These are phyloP conservation scores for Drosophila sechellia DNA, from an alignment of 1,140 invertebrate species.

Conservation along the genomic window DNA sequence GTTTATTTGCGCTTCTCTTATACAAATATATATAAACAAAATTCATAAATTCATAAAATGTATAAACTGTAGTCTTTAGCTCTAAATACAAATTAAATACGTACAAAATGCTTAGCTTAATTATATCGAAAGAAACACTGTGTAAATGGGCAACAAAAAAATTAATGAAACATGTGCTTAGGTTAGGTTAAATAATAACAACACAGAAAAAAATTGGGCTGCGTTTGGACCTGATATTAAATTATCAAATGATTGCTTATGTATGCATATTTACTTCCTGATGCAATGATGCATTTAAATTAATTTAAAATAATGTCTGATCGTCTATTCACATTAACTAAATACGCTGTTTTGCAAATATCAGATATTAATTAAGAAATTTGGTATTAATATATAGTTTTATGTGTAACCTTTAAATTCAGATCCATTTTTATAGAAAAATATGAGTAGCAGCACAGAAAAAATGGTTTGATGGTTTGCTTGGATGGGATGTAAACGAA, in stretches of 20 bases:
- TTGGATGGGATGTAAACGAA: background rate
- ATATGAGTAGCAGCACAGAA: background rate
- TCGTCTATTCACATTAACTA: background rate
- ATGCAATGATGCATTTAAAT: background rate
- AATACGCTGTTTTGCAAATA: too few species aligned
- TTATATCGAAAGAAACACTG: slow-evolving; percentile 17
- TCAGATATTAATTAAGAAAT: background rate
- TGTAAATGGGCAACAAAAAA: slow-evolving; percentile 19
- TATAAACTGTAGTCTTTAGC: slow-evolving; percentile 42
- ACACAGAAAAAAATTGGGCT: slow-evolving; percentile 4
- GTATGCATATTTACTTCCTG: background rate
- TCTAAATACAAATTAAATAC: slow-evolving; percentile 53
- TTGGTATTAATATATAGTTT: background rate
- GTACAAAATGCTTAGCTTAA: slow-evolving; percentile 43
- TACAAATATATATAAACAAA: slow-evolving; percentile 25
- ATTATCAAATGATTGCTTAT: too few species aligned
- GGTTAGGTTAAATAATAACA: slow-evolving; percentile 21
- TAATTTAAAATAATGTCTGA: background rate
- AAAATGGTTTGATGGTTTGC: background rate
- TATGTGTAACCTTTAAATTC: background rate
- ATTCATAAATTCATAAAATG: slow-evolving; percentile 8
- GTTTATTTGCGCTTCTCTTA: slow-evolving; percentile 59
- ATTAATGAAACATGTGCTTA: slow-evolving; percentile 46
- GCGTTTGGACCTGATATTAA: background rate
- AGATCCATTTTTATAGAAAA: background rate